Percentiles rank a stretch among this genome's conserved stretches.
Evolutionary conservation across 2,888 invertebrate species (phyloP).

Genomic region (Andrena haemorrhoa): DNA sequence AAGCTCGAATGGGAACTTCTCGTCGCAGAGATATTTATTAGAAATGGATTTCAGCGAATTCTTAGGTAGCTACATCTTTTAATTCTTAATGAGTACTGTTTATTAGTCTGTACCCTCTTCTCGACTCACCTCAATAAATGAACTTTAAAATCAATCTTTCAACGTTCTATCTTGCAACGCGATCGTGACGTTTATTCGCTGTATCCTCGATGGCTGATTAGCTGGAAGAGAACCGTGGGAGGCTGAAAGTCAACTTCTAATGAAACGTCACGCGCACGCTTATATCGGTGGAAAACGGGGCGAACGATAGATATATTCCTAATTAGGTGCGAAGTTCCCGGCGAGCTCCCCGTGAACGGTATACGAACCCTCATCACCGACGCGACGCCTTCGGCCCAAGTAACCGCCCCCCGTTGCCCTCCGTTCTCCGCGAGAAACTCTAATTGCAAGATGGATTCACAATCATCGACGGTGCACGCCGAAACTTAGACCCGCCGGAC

Average conservation of each 20-base stretch:
- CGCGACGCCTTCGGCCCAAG: slow-evolving; percentile 28
- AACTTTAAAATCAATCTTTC: no score
- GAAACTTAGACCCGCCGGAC: neutral
- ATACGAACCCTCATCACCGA: slow-evolving; percentile 35
- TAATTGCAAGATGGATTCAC: slow-evolving; percentile 14
- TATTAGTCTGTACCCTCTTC: neutral
- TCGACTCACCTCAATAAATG: no score
- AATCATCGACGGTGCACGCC: neutral
- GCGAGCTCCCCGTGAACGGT: slow-evolving; percentile 21
- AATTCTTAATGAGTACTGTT: no score
- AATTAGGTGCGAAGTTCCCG: slow-evolving; percentile 44
- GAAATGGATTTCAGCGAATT: neutral
- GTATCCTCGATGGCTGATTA: slow-evolving; percentile 21
- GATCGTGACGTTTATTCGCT: slow-evolving; percentile 26
- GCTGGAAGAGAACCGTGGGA: slow-evolving; percentile 16
- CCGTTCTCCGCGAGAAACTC: slow-evolving; percentile 11
- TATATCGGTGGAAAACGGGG: slow-evolving; percentile 43
- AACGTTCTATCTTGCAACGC: neutral
- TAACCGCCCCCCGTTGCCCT: slow-evolving; percentile 4
- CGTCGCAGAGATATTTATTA: neutral
- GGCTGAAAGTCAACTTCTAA: slow-evolving; percentile 53
- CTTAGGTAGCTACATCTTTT: no score
- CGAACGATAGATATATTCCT: slow-evolving; percentile 57
- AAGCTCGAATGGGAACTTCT: neutral
- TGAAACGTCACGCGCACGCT: slow-evolving; percentile 62